Evolutionary conservation across 2,797 vertebrate genomes (phyloP).

Genomic region (Megaceryle alcyon): DNA sequence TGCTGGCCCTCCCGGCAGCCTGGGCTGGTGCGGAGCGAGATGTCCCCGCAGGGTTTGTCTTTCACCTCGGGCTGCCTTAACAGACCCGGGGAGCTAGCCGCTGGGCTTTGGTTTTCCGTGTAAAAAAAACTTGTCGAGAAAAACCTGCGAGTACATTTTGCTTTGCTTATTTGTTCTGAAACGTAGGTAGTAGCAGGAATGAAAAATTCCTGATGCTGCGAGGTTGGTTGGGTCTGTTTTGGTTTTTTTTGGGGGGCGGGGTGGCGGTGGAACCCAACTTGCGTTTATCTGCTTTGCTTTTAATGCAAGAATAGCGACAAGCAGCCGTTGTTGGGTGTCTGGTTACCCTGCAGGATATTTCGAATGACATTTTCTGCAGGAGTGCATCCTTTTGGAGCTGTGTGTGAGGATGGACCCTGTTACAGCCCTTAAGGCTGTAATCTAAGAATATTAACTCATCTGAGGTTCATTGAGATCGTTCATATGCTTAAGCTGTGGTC

Average conservation of each 20-base stretch:
- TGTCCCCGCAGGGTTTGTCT: background rate
- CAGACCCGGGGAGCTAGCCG: background rate
- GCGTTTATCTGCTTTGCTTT: background rate
- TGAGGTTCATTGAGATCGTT: accelerated
- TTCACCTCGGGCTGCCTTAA: accelerated
- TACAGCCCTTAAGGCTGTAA: background rate
- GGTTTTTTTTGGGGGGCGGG: background rate
- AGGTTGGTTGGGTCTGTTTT: too few relatives aligned
- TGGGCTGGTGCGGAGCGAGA: too few relatives aligned
- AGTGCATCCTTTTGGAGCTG: background rate
- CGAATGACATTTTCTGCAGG: background rate
- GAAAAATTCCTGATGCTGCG: too few relatives aligned
- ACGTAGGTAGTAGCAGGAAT: accelerated
- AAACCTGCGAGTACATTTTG: accelerated
- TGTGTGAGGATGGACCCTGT: background rate
- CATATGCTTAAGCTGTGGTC: accelerated
- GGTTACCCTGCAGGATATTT: accelerated
- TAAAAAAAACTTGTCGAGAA: background rate
- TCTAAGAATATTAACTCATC: background rate
- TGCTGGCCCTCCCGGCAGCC: background rate
- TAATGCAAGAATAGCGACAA: background rate
- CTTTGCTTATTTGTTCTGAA: background rate
- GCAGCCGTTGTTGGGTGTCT: background rate
- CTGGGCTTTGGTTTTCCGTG: background rate
- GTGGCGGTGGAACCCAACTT: background rate